These are phyloP conservation scores for Drosophila suzukii DNA, from an alignment of 1,140 invertebrate species.

Conservation along the genomic window DNA sequence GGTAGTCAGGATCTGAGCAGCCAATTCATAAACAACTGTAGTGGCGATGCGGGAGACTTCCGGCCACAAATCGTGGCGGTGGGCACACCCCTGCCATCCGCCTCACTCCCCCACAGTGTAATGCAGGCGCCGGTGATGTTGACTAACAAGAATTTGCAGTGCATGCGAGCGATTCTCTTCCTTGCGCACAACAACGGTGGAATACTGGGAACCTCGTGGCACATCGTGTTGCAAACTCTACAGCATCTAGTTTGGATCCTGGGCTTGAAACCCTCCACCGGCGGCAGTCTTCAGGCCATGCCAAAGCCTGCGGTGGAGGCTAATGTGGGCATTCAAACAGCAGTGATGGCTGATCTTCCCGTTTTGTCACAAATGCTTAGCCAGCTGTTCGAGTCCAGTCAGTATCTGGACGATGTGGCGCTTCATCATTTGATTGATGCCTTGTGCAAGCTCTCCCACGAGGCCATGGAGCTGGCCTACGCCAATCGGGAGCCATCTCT, in stretches of 20 bases:
- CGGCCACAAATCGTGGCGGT: conserved; percentile 97
- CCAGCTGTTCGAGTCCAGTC: conserved; percentile 96
- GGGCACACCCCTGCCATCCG: conserved; percentile 95
- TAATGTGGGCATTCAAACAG: conserved; percentile 97
- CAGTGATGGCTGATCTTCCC: conserved; percentile 97
- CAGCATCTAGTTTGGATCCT: conserved; percentile 99
- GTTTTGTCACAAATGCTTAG: conserved; percentile 97
- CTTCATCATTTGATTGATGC: conserved; percentile 98
- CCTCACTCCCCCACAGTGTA: conserved; percentile 89
- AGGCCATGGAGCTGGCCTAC: conserved; percentile 98
- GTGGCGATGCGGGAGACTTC: conserved; percentile 86
- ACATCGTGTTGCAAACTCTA: conserved; percentile 96
- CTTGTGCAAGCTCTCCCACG: conserved; percentile 97
- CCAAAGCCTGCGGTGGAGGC: conserved; percentile 89
- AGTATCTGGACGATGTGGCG: conserved; percentile 96
- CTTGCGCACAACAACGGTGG: conserved; percentile 96
- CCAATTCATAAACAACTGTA: conserved; percentile 86
- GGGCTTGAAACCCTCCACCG: conserved; percentile 96
- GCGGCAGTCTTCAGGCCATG: conserved; percentile 92
- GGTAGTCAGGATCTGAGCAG: conserved; percentile 85
- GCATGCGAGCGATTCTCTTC: conserved; percentile 95
- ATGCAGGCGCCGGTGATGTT: conserved; percentile 99
- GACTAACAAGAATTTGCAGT: conserved; percentile 98
- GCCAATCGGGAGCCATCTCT: conserved; percentile 97
- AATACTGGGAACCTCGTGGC: conserved; percentile 96